Conservation (phyloP, 2,797 vertebrate genomes). For the Iguana delicatissima region DNA sequence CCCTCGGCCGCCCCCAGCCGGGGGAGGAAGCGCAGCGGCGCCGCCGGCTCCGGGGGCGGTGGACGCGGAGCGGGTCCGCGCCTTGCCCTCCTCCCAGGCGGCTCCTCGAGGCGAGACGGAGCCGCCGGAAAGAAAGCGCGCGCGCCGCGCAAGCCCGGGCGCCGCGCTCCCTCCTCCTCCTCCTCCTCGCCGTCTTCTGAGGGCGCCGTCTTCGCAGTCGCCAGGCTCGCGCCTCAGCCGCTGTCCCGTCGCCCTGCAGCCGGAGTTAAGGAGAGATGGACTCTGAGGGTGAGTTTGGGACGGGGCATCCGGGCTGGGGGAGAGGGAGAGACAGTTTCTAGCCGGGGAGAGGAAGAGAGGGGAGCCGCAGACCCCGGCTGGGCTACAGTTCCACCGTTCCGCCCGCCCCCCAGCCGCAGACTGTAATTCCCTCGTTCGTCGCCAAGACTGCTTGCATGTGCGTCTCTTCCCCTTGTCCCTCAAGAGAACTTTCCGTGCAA, state of each 20-base stretch:
- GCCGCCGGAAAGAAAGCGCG: constrained; percentile 59
- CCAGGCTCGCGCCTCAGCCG: constrained; percentile 13
- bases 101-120: constrained; percentile 57
- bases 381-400: not conserved
- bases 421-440: no score
- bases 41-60: not conserved
- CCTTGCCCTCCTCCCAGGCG: constrained; percentile 29
- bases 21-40: not conserved
- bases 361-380: not conserved
- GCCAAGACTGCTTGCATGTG: not conserved
- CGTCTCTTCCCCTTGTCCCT: not conserved
- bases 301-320: not conserved
- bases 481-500: not conserved
- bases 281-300: constrained; percentile 57
- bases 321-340: not conserved
- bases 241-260: not conserved
- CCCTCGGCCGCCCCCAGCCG: not conserved
- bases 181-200: constrained; percentile 10
- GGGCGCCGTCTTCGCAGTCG: constrained; percentile 26
- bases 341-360: no score
- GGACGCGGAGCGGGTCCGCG: not conserved
- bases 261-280: constrained; percentile 53
- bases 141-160: not conserved
- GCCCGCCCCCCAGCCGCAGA: not conserved
- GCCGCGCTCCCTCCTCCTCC: constrained; percentile 18